These are phyloP conservation scores for Protophormia terraenovae DNA, from an alignment of 2,888 invertebrate genomes.

Conservation along the genomic window DNA sequence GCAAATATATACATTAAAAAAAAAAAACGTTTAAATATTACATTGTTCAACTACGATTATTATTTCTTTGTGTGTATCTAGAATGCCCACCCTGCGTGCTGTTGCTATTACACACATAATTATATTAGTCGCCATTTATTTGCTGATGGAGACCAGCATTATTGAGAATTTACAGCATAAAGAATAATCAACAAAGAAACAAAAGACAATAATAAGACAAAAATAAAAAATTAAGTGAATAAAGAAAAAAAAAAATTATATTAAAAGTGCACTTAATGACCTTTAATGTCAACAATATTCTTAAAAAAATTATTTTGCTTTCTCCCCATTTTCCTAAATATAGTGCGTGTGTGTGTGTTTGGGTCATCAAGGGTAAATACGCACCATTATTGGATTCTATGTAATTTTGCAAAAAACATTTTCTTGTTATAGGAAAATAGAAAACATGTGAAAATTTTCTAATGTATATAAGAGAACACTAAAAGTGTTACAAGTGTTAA, in stretches of 20 bases:
- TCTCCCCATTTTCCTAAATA: neutral
- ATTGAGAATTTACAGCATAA: neutral
- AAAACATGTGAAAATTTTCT: constrained; percentile 11
- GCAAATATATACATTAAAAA: too few species aligned
- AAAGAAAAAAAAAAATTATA: neutral
- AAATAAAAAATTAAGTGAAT: neutral
- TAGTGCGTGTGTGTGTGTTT: constrained; percentile 36
- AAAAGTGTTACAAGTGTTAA: constrained; percentile 60
- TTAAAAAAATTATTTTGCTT: constrained; percentile 43
- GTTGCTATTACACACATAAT: neutral
- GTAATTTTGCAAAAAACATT: constrained; percentile 23
- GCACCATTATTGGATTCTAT: constrained; percentile 41
- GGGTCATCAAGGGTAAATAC: constrained; percentile 63
- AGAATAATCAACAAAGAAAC: neutral
- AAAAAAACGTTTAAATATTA: too few species aligned
- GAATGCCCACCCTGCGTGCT: neutral
- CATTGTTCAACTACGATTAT: too few species aligned
- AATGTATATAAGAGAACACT: neutral
- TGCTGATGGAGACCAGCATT: neutral
- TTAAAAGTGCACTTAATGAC: constrained; percentile 66
- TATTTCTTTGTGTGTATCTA: too few species aligned
- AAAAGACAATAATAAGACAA: neutral
- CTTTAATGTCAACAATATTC: constrained; percentile 67
- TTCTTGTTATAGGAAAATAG: neutral
- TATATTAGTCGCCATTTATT: constrained; percentile 17